Conservation (phyloP, 1,140 invertebrate species). For the Chlorops oryzae region DNA sequence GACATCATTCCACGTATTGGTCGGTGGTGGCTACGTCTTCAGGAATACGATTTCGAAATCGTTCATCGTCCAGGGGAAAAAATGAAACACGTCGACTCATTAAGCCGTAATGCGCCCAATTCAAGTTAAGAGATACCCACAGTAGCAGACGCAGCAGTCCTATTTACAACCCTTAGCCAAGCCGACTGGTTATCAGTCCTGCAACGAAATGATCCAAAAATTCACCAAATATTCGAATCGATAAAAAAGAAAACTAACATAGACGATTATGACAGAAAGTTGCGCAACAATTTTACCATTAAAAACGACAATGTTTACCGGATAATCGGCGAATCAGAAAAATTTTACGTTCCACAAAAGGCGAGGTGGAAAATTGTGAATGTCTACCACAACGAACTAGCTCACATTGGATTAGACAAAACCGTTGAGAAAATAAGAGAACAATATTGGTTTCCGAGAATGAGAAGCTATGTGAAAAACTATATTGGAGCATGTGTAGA, state of each 20-base stretch:
- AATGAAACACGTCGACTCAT: constrained; percentile 11
- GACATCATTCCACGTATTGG: too few species aligned
- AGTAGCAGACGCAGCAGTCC: too few species aligned
- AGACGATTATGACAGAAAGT: not conserved
- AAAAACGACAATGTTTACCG: not conserved
- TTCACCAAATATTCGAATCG: not conserved
- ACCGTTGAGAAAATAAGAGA: constrained; percentile 2
- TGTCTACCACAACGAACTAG: not conserved
- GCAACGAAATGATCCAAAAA: not conserved
- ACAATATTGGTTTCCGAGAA: constrained; percentile 21
- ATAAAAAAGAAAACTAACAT: not conserved
- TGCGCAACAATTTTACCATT: not conserved
- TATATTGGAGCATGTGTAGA: not conserved
- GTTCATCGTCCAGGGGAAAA: constrained; percentile 3
- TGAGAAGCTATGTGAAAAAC: too few species aligned
- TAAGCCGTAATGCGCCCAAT: constrained; percentile 3
- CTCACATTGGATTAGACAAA: not conserved
- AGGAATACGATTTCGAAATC: constrained; percentile 12
- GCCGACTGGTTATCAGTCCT: not conserved
- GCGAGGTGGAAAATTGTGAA: not conserved
- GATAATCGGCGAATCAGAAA: not conserved
- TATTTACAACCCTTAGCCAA: too few species aligned
- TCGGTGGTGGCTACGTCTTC: constrained; percentile 30
- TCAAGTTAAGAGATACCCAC: too few species aligned
- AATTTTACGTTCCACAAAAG: not conserved